These are phyloP conservation scores for Leiothrix lutea DNA, from an alignment of 2,113 vertebrate species.

Conservation along the genomic window DNA sequence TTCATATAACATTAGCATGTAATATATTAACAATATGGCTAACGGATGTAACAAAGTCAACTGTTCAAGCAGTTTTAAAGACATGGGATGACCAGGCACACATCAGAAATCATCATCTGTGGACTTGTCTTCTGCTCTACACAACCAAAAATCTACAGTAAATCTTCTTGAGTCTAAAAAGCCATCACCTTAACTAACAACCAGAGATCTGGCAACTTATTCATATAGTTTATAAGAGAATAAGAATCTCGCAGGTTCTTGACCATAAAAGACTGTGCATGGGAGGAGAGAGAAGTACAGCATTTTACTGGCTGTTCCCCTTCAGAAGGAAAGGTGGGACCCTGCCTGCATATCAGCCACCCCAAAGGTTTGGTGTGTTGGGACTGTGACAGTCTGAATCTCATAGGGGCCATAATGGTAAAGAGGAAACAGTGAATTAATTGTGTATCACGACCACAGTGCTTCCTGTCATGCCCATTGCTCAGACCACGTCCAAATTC, in stretches of 20 bases:
- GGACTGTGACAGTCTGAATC: background rate
- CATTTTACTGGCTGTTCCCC: background rate
- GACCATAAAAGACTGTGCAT: background rate
- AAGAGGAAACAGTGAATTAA: slow-evolving; percentile 10
- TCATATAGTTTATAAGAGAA: background rate
- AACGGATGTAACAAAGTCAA: background rate
- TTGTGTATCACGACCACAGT: background rate
- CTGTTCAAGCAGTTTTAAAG: background rate
- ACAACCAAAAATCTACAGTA: background rate
- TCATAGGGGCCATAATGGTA: background rate
- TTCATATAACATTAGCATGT: background rate
- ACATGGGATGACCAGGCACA: background rate
- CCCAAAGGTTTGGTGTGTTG: background rate
- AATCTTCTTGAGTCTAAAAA: background rate
- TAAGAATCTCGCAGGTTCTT: background rate
- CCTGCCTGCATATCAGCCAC: background rate
- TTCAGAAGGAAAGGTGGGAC: background rate
- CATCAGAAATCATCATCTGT: background rate
- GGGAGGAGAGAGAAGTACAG: accelerated
- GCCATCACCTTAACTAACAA: background rate
- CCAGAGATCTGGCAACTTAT: background rate
- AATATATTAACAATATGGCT: background rate
- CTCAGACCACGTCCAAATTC: background rate
- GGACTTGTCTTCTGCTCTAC: background rate
- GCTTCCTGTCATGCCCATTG: background rate